Evolutionary conservation across 2,113 vertebrate genomes (phyloP).

Genomic region (Penelope pileata): DNA sequence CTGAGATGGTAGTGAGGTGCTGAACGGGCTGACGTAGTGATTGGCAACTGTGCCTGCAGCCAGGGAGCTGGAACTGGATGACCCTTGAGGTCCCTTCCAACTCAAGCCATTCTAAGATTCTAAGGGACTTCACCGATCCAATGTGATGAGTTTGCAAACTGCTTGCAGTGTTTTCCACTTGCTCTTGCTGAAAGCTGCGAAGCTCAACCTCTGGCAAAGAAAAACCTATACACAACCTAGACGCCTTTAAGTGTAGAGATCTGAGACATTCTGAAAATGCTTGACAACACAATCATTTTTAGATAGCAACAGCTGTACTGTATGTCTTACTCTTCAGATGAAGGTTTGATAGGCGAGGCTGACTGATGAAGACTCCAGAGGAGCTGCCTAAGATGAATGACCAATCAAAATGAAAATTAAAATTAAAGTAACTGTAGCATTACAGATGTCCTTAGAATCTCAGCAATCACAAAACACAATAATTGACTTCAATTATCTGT

Average conservation of each 20-base stretch:
- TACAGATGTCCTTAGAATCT: background rate
- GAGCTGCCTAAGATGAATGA: no score
- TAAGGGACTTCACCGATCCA: background rate
- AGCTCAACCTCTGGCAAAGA: background rate
- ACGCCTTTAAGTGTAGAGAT: background rate
- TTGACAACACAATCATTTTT: background rate
- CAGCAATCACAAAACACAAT: background rate
- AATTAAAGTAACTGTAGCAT: background rate
- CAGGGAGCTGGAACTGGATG: no score
- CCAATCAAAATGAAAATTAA: background rate
- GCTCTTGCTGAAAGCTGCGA: background rate
- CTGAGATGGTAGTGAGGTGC: no score
- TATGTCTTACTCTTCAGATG: background rate
- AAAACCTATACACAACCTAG: background rate
- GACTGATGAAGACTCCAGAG: no score
- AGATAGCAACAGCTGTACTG: background rate
- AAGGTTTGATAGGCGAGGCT: background rate
- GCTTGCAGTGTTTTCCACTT: background rate
- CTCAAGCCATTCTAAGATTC: no score
- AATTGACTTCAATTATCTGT: background rate
- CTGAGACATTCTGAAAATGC: background rate
- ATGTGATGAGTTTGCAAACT: background rate
- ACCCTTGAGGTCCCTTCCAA: no score
- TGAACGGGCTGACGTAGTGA: no score
- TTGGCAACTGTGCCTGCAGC: no score